phyloP scores from a whole-genome alignment of 2,888 invertebrate species.

The Eupithecia subumbrata region DNA sequence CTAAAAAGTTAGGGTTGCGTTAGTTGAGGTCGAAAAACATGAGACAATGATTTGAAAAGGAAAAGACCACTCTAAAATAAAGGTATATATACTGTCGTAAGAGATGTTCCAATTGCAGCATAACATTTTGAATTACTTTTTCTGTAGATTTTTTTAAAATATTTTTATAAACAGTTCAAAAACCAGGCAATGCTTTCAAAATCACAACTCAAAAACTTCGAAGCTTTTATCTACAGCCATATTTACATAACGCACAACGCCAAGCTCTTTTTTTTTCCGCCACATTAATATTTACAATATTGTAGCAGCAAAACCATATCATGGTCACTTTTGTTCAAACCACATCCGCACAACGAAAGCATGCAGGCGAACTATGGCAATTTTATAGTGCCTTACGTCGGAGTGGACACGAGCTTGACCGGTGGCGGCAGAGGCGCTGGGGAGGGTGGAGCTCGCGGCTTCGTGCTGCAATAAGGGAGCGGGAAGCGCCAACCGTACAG shows the following conservation, averaged over 20 bases:
- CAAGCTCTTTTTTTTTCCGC: slow-evolving; percentile 53
- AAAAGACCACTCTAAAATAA: slow-evolving; percentile 41
- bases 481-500: slow-evolving; percentile 98
- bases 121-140: background rate
- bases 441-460: slow-evolving; percentile 91
- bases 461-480: slow-evolving; percentile 97
- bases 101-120: slow-evolving; percentile 75
- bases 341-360: slow-evolving; percentile 78
- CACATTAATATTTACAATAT: slow-evolving; percentile 64
- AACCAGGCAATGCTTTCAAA: slow-evolving; percentile 31
- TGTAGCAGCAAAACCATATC: slow-evolving; percentile 42
- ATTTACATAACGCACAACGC: slow-evolving; percentile 62
- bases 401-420: slow-evolving; percentile 89
- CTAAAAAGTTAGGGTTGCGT: slow-evolving; percentile 26
- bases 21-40: slow-evolving; percentile 26
- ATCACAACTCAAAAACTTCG: slow-evolving; percentile 39
- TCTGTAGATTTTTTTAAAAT: background rate
- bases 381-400: slow-evolving; percentile 84
- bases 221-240: slow-evolving; percentile 52
- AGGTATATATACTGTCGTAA: slow-evolving; percentile 64
- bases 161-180: background rate
- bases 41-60: slow-evolving; percentile 43
- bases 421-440: slow-evolving; percentile 91
- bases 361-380: slow-evolving; percentile 73
- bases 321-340: slow-evolving; percentile 45